Evolutionary conservation across 2,113 vertebrate genomes (phyloP), one percentile per base, ranked within the genome.

Genomic region (Onychostruthus taczanowskii): DNA sequence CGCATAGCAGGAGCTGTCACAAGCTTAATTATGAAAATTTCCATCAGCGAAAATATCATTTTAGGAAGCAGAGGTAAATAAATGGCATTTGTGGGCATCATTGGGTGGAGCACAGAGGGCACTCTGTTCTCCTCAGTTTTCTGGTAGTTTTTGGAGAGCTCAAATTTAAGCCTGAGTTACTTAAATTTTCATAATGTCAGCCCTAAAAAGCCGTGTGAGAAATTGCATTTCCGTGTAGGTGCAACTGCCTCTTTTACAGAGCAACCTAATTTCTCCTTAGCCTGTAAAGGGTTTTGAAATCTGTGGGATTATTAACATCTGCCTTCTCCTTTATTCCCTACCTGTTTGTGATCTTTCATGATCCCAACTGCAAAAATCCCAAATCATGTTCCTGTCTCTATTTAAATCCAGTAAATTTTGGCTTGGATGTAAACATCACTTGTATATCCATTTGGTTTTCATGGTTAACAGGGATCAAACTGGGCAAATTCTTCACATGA

Each of bases 11-110:
- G 88, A 97, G 79, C 79, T 72, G 69, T 92, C 88, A 50, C 46
- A 35, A 62, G 91, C 87, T 90, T 76, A 96, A 97, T 96, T 95
- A 91, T 95, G 61, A 95, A 75, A 68, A 97, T 93, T 92, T 93
- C 76, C 62, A 14, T 81, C 76, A 95, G 73, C 68, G 82, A 89
- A 95, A 96, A 93, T 95, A 72, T 37, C 76, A 70, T 81, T 96
- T 94, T 84, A 72, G 68, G 47, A 74, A 89, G 72, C 61, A 61
- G 61, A 81, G 76, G 74, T 90, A 96, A 96, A 96, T 94, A 96
- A 87, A 63, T 4, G 23, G 31, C 72, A 49, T 70, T 89, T 82
- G 70, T 58, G 63, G 47, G 20, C 13, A 20, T 67, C 41, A 10
- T 12, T 89, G 50, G 33, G 43, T 63, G 35, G 16, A 67, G 55